Evolutionary conservation across 2,113 vertebrate species (phyloP), one percentile per base, ranked within the genome.

Genomic region (Microcebus ravelobensis): DNA sequence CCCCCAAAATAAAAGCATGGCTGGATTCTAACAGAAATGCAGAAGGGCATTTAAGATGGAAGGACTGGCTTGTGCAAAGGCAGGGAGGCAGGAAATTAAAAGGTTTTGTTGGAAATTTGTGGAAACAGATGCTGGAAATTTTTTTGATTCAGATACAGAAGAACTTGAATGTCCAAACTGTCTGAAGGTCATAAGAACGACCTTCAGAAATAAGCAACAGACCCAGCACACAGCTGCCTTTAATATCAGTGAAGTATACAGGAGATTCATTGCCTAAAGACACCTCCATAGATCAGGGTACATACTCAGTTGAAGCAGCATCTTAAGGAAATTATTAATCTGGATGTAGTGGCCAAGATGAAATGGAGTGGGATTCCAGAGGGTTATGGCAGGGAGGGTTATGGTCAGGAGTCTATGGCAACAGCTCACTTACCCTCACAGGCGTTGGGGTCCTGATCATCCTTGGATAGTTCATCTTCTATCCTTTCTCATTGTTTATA

Each of bases 401-500:
- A 18, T 57, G 55, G 14, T 9, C 14, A 34, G 61, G 25, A 91
- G 29, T 6, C 68, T 57, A n/a, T 17, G 27, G 31, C 71, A 48
- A 0, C 14, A 36, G 76, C 71, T 70, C n/a, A 50, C 3, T 45
- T 42, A 39, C 79, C 63, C 34, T 34, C 18, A n/a, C 4, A 18
- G n/a, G 31, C 52, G 10, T 77, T 76, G 18, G 65, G 50, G 34
- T 85, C 71, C 73, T 52, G 39, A 6, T 74, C 63, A 68, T 80
- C 29, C 42, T 50, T 63, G 83, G n/a, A 42, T 29, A 55, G 36
- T 59, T 87, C 48, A 87, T 79, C 31, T 87, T n/a, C 9, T 73
- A 50, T 4, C 13, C 27, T 83, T 77, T 42, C 17, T 84, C 34
- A 45, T 74, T 85, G 15, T 97, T 96, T 96, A 4, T 92, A 99